Evolutionary conservation across 2,888 invertebrate species (phyloP).

Genomic region (Yponomeuta malinellus): DNA sequence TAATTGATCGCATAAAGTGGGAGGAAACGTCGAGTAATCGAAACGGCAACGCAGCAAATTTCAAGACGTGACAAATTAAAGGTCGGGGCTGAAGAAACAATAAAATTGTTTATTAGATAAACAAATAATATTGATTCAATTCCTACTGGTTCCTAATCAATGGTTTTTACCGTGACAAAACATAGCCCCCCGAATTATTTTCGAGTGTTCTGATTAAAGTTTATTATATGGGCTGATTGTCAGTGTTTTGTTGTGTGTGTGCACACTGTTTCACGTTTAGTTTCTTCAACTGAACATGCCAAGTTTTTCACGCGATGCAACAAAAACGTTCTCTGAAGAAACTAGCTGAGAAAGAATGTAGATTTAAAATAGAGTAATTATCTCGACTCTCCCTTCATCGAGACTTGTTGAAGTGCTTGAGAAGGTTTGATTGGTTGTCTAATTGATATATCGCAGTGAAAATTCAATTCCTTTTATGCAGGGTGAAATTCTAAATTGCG

Average conservation of each 20-base stretch:
- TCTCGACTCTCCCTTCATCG: not conserved
- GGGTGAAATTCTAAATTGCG: conserved; percentile 57
- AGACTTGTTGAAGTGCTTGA: not conserved
- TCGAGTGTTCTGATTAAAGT: conserved; percentile 21
- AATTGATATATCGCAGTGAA: conserved; percentile 40
- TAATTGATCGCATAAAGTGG: not conserved
- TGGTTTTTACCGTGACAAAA: conserved; percentile 15
- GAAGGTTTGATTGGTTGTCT: conserved; percentile 19
- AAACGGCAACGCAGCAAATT: not conserved
- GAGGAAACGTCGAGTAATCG: not conserved
- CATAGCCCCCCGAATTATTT: conserved; percentile 19
- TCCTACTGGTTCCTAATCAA: not conserved
- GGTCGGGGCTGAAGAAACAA: conserved; percentile 11
- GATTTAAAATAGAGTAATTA: not conserved
- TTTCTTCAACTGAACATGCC: conserved; percentile 26
- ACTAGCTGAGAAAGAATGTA: not conserved
- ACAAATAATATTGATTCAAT: conserved; percentile 12
- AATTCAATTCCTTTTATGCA: conserved; percentile 53
- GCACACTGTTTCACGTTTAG: conserved; percentile 24
- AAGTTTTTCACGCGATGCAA: conserved; percentile 27
- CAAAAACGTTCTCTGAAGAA: conserved; percentile 12
- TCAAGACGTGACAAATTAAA: conserved; percentile 1
- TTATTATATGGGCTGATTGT: conserved; percentile 20
- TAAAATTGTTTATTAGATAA: not conserved
- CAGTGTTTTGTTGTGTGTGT: conserved; percentile 13